Base-by-base conservation (phyloP, 2,888 invertebrate genomes). In the Bruchidius siliquastri region DNA sequence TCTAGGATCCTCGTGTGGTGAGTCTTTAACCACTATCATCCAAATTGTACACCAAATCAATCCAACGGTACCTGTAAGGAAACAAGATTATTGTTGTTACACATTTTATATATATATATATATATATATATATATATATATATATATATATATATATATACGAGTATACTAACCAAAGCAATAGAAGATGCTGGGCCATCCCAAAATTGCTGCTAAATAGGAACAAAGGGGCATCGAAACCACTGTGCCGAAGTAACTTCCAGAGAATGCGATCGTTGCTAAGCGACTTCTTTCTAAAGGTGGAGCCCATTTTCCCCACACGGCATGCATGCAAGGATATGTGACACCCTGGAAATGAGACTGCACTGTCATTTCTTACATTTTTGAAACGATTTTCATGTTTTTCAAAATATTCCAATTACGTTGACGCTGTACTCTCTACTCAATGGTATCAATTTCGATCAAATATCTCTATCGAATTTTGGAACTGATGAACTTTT, bases 241-340 rank as follows among this genome's bases (percentile, higher is more conserved):
- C 0, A 96, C 95, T 0, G 95, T 96, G 22, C 96, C 96, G 0
- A 93, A 92, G 86, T 95, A 95, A 83, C 93, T 94, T 49, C 96
- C 96, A 71, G 95, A 94, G 87, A 95, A 95, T 0, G 94, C 94
- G 77, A 96, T 90, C 0, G 95, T 94, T 0, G 94, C 94, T 73
- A 95, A 88, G 0, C 93, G 89, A 8, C 94, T 93, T 70, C 95
- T 89, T 84, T 96, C 95, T 68, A 91, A 83, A 0, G 92, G 91
- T 2, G 95, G 95, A 20, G 95, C 92, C 96, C 96, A 96, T 73
- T 91, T 90, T 0, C 94, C 88, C 94, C 95, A 95, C 26, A 96
- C 91, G 0, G 94, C 94, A 84, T 96, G 95, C 77, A 95, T 94
- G 75, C 93, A 92, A 0, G 94, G 93, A 84, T 92, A 93, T 0